Evolutionary conservation across 2,888 invertebrate species (phyloP).

Genomic region (Cryptocheilus praepositus): DNA sequence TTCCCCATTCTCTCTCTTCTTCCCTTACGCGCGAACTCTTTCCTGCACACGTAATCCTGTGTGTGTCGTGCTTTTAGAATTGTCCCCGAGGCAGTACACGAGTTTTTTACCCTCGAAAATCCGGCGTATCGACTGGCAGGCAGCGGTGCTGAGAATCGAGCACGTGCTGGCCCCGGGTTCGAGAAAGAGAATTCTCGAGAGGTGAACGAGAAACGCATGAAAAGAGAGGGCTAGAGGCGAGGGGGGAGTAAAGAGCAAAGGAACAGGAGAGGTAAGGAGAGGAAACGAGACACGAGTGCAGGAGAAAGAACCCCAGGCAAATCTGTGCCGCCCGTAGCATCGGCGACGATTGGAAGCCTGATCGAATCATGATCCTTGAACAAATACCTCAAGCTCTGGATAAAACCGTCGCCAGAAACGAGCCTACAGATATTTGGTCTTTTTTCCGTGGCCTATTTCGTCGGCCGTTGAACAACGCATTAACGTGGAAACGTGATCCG

Average conservation of each 20-base stretch:
- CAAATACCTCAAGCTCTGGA: constrained; percentile 35
- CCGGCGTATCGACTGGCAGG: constrained; percentile 37
- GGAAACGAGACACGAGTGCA: constrained; percentile 32
- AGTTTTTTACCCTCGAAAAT: constrained; percentile 54
- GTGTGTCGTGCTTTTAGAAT: constrained; percentile 51
- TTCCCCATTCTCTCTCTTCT: constrained; percentile 19
- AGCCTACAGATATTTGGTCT: constrained; percentile 31
- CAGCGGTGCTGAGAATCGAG: constrained; percentile 49
- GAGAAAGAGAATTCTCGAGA: constrained; percentile 33
- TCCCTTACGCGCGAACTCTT: constrained; percentile 16
- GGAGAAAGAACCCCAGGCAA: constrained; percentile 21
- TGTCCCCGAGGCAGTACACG: constrained; percentile 45
- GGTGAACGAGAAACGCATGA: constrained; percentile 37
- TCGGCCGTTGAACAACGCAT: not conserved
- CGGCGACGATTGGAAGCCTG: constrained; percentile 34
- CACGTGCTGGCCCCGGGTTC: constrained; percentile 45
- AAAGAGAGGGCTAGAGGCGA: constrained; percentile 6
- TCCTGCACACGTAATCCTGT: constrained; percentile 44
- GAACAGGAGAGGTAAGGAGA: constrained; percentile 8
- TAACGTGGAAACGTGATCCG: too few species aligned
- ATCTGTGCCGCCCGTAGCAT: constrained; percentile 33
- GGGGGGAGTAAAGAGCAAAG: not conserved
- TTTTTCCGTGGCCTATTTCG: constrained; percentile 1
- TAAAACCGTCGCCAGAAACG: constrained; percentile 24
- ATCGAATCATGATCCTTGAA: constrained; percentile 44